A percentile compares a stretch with the other conserved stretches of the same genome.
These are phyloP conservation scores for Nemotelus pantherinus DNA, from an alignment of 2,888 invertebrate species.

Conservation along the genomic window DNA sequence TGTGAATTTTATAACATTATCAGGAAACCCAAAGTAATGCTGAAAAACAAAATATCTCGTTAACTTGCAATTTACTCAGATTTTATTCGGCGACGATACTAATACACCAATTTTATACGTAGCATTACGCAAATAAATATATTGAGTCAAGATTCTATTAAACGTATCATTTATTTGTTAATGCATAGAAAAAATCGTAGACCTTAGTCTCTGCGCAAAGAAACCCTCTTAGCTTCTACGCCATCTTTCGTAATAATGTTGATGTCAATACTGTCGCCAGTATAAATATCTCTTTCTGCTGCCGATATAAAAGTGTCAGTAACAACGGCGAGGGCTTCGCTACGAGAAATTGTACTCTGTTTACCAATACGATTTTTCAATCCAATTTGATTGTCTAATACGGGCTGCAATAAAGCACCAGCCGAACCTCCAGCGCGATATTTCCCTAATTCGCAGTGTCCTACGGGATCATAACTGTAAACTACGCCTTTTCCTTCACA, in stretches of 20 bases:
- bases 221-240: conserved; percentile 75
- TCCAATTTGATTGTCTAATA: conserved; percentile 96
- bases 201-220: conserved; percentile 86
- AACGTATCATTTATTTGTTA: no score
- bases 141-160: no score
- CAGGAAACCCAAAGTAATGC: no score
- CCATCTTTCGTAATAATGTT: conserved; percentile 90
- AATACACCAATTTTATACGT: no score
- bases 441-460: conserved; percentile 86
- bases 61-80: no score
- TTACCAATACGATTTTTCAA: conserved; percentile 75
- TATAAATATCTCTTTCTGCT: conserved; percentile 97
- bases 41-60: no score
- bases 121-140: no score
- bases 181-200: no score
- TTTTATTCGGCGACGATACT: no score
- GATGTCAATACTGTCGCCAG: conserved; percentile 90
- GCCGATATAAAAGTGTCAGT: conserved; percentile 98
- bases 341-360: conserved; percentile 72
- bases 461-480: conserved; percentile 97
- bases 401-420: conserved; percentile 88
- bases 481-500: conserved; percentile 93
- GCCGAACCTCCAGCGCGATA: conserved; percentile 93
- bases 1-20: no score
- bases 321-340: conserved; percentile 84